Base-by-base conservation (phyloP, 2,113 vertebrate species). In the Muscicapa adusta region DNA sequence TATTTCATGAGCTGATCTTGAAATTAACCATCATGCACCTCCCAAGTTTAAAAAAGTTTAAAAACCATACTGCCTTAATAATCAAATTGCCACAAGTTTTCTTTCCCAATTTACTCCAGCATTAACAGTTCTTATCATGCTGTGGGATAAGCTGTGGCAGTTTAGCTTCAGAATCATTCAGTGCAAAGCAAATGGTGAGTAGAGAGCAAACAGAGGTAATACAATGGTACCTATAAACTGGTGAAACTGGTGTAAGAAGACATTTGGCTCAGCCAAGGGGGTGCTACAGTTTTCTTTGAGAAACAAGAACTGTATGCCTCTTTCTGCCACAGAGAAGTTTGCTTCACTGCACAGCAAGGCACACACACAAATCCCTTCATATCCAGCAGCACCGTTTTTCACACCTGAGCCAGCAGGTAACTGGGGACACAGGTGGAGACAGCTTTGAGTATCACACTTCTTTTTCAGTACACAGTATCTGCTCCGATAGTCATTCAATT, bases 1-100 rank as follows among this genome's bases (percentile, higher is more conserved):
- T n/a, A 54, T 58, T 73, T 78, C 25, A 58, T 16, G 18, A 71
- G 9, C 17, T 71, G 38, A 67, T 50, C 53, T 51, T 75, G 25
- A 92, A 74, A 61, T 62, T 42, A 88, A 54, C 5, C 13, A 68
- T 31, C 9, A 53, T 12, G 28, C 8, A 42, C 8, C 8, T 10
- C 15, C 2, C 1, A 0, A 7, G 8, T 61, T 47, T 20, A 25
- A 25, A 45, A 51, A 42, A 36, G 12, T 26, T 2, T 15, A 50
- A 81, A 51, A 45, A 51, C 16, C 28, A 45, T 5, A 5, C 16
- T 82, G 18, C 14, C 25, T 66, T 77, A 58, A 57, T 66, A 94
- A 65, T 31, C 51, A 66, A 77, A 82, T 60, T 31, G 60, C 50
- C 20, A 31, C 3, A 51, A 42, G 2, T 40, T 80, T 68, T 79